These are phyloP conservation scores for Canis aureus DNA, from an alignment of 2,113 vertebrate species.

Conservation along the genomic window DNA sequence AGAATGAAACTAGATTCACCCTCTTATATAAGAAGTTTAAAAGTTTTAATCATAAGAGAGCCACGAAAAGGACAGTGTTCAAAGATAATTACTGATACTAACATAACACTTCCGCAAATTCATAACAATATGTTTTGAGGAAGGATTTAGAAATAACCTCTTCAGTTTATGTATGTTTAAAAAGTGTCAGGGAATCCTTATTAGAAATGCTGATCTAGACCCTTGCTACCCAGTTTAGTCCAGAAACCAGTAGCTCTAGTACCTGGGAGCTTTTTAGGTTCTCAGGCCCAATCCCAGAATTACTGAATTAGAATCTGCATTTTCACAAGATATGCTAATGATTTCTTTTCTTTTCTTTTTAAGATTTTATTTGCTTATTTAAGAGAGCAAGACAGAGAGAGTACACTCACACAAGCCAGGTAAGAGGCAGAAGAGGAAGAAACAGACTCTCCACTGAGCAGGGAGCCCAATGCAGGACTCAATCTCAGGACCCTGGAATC, in stretches of 20 bases:
- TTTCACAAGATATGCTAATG: background rate
- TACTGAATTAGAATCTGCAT: background rate
- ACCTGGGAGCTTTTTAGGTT: background rate
- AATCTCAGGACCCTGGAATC: too few species aligned
- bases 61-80: background rate
- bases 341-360: too few species aligned
- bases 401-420: too few species aligned
- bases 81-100: conserved; percentile 8
- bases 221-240: background rate
- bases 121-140: background rate
- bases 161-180: background rate
- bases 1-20: background rate
- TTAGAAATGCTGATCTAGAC: background rate
- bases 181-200: background rate
- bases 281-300: background rate
- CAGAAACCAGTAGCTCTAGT: background rate
- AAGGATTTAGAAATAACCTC: background rate
- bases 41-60: background rate
- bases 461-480: too few species aligned
- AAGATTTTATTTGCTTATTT: too few species aligned
- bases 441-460: too few species aligned
- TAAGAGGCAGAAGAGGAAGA: too few species aligned
- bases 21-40: background rate
- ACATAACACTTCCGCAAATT: background rate
- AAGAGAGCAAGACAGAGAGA: too few species aligned